These are phyloP conservation scores for Trematomus loennbergii DNA, from an alignment of 2,113 vertebrate genomes.

Conservation along the genomic window DNA sequence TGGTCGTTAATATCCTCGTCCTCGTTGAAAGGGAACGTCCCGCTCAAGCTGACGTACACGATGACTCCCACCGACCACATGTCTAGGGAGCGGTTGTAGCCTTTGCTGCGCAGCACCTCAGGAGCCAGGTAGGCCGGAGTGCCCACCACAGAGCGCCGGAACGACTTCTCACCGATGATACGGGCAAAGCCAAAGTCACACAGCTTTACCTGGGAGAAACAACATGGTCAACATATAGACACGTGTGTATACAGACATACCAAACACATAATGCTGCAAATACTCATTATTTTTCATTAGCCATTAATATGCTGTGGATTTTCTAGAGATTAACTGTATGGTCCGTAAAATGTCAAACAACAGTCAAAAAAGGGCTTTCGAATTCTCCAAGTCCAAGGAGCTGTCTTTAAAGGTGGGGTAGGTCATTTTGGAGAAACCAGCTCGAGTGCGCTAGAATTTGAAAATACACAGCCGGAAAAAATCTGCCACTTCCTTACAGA, in stretches of 20 bases:
- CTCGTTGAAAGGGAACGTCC: slow-evolving; percentile 98
- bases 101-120: slow-evolving; percentile 96
- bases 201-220: slow-evolving; percentile 90
- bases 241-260: background rate
- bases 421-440: no score
- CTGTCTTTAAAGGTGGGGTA: no score
- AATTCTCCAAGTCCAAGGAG: no score
- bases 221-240: background rate
- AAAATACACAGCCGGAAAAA: no score
- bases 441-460: no score
- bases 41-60: slow-evolving; percentile 96
- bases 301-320: no score
- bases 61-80: slow-evolving; percentile 99
- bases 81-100: slow-evolving; percentile 97
- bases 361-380: no score
- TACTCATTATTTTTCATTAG: background rate
- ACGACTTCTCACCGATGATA: slow-evolving; percentile 98
- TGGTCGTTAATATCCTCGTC: slow-evolving; percentile 99
- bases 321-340: no score
- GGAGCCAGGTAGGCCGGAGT: slow-evolving; percentile 97
- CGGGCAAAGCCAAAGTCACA: slow-evolving; percentile 98
- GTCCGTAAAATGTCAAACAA: no score
- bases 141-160: slow-evolving; percentile 95
- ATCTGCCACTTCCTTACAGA: no score
- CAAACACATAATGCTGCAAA: background rate